phyloP scores from a whole-genome alignment of 1,140 invertebrate genomes.

The Ephestia elutella region DNA sequence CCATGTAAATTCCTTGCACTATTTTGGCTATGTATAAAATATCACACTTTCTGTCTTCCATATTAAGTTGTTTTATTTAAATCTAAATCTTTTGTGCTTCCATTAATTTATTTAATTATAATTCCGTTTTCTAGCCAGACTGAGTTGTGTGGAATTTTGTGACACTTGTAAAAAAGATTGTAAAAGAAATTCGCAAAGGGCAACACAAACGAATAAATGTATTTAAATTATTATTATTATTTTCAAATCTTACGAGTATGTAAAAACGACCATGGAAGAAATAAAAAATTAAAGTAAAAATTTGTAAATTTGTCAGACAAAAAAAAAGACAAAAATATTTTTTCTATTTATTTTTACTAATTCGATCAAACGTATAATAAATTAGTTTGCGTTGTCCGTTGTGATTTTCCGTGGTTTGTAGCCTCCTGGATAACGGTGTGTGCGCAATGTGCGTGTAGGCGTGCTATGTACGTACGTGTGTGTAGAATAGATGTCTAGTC shows the following conservation, averaged over 20 bases:
- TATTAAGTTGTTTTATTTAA: background rate
- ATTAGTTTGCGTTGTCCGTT: background rate
- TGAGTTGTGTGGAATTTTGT: no score
- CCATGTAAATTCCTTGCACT: background rate
- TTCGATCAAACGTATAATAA: no score
- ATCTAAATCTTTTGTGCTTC: background rate
- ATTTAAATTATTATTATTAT: slow-evolving; percentile 3
- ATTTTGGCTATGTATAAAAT: background rate
- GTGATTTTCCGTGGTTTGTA: background rate
- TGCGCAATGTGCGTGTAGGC: background rate
- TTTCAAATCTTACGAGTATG: no score
- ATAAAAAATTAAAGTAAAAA: no score
- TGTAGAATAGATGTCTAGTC: slow-evolving; percentile 49
- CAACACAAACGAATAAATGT: slow-evolving; percentile 1
- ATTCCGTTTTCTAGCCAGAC: background rate
- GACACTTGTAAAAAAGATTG: background rate
- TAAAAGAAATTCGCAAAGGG: background rate
- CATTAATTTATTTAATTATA: slow-evolving; percentile 8
- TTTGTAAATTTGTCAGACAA: no score
- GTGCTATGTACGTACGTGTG: slow-evolving; percentile 8
- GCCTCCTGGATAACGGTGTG: background rate
- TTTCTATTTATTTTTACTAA: no score
- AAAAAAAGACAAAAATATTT: no score
- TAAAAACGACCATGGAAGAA: no score
- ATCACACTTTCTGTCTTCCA: background rate